Conservation (phyloP, 2,797 vertebrate genomes). For the Myioborus melanocephalus region DNA sequence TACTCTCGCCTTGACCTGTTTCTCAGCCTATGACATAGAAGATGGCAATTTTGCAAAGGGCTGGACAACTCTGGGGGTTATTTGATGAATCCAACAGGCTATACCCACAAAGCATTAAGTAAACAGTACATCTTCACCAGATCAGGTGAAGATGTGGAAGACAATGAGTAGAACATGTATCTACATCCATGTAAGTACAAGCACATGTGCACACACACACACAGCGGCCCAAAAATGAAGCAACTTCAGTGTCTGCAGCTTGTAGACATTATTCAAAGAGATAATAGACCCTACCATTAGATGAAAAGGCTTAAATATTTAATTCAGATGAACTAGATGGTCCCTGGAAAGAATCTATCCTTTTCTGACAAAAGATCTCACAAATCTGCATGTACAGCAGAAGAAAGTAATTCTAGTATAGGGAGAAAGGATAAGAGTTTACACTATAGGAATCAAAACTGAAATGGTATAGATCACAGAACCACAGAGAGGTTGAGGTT, state of each 20-base stretch:
- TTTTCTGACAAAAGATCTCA: neutral
- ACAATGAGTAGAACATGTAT: neutral
- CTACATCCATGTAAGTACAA: neutral
- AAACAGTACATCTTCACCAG: neutral
- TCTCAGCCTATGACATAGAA: neutral
- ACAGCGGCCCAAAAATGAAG: neutral
- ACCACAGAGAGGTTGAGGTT: neutral
- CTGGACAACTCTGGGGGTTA: neutral
- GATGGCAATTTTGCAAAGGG: neutral
- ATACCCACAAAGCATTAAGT: neutral
- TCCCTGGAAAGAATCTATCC: neutral
- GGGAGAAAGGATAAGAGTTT: neutral
- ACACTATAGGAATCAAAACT: neutral
- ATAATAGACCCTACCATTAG: neutral
- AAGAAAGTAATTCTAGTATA: neutral
- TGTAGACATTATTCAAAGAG: neutral
- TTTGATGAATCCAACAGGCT: neutral
- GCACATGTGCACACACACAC: accelerated
- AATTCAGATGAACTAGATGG: neutral
- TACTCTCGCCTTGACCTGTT: neutral
- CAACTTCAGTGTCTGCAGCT: neutral
- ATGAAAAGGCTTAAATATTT: neutral
- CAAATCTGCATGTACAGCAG: neutral
- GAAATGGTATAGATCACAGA: neutral
- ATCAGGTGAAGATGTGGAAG: neutral